Base-by-base conservation (phyloP, 2,797 vertebrate species). In the Crocidura indochinensis region DNA sequence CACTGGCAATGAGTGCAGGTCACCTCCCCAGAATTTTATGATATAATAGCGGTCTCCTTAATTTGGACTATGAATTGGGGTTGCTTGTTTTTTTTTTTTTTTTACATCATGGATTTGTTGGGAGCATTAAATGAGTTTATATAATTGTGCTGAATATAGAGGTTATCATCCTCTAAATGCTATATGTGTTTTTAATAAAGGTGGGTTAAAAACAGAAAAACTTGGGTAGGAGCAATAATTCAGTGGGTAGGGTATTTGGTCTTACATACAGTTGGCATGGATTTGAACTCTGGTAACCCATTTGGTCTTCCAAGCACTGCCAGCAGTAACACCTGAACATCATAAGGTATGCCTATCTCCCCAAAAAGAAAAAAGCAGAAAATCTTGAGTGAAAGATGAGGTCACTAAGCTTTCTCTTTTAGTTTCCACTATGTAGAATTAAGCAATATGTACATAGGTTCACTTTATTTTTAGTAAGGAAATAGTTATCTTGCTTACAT, bases 361-460 rank as follows among this genome's bases (percentile, higher is more conserved):
- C 38, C 2, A 38, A 38, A 38, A 38, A 38, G 38, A 38, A 38
- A 56, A 56, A 56, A 56, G 19, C 19, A 56, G 38, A 56, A 56
- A 56, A 56, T 3, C 53, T 20, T 65, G 64, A 22, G 29, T 60
- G 3, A 81, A 78, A 74, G 49, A 51, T 9, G 44, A 44, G 11
- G 53, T 87, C 62, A 75, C 53, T 38, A 87, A 90, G 20, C 24
- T 72, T 71, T 73, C 29, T 26, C 38, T 85, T 12, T 87, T 82
- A n/a, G 60, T 76, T 9, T 71, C 73, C n/a, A 60, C 56, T 60
- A 60, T 20, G 15, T 17, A 60, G 56, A 20, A 60, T 20, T 60
- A 20, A 60, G 19, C 7, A 60, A 60, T 60, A 20, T 19, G 56
- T 60, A 60, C 19, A 20, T 38, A 38, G 38, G 38, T 60, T 60